A percentile compares a stretch with the other conserved stretches of the same genome.
These are phyloP conservation scores for Conus betulinus DNA, from an alignment of 1,140 invertebrate species.

Conservation along the genomic window DNA sequence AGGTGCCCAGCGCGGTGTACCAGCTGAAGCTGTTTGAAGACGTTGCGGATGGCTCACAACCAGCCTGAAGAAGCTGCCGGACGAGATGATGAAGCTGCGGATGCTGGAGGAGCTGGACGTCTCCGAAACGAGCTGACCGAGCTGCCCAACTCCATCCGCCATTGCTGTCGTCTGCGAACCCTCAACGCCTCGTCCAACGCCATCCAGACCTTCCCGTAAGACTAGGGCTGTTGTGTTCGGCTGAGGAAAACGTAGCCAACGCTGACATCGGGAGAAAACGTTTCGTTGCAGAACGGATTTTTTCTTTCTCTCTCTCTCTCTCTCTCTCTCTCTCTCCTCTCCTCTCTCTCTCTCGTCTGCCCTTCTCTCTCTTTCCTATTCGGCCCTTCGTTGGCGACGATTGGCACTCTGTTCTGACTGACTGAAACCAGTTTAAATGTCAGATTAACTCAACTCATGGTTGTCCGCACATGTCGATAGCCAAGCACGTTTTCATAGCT, in stretches of 20 bases:
- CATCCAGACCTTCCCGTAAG: conserved; percentile 54
- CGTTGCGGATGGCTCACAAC: conserved; percentile 61
- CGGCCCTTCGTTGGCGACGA: too few relatives aligned
- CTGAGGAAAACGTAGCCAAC: neutral
- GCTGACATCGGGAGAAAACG: neutral
- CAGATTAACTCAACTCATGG: too few relatives aligned
- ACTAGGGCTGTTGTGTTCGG: neutral
- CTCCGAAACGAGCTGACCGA: conserved; percentile 59
- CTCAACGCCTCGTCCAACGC: conserved; percentile 67
- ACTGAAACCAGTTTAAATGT: too few relatives aligned
- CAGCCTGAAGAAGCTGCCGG: conserved; percentile 61
- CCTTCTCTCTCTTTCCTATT: too few relatives aligned
- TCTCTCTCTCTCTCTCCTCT: too few relatives aligned
- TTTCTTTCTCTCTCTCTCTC: too few relatives aligned
- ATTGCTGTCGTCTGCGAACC: conserved; percentile 55
- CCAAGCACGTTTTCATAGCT: too few relatives aligned
- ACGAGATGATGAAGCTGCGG: conserved; percentile 59
- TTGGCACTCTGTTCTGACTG: too few relatives aligned
- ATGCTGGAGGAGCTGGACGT: conserved; percentile 62
- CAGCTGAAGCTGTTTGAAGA: conserved; percentile 59
- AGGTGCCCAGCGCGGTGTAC: conserved; percentile 57
- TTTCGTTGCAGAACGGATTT: neutral
- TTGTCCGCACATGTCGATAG: too few relatives aligned
- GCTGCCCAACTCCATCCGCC: conserved; percentile 59
- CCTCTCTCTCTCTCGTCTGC: too few relatives aligned